Percentiles rank a stretch among this genome's conserved stretches.
Evolutionary conservation across 2,888 invertebrate species (phyloP).

Genomic region (Galeruca laticollis): DNA sequence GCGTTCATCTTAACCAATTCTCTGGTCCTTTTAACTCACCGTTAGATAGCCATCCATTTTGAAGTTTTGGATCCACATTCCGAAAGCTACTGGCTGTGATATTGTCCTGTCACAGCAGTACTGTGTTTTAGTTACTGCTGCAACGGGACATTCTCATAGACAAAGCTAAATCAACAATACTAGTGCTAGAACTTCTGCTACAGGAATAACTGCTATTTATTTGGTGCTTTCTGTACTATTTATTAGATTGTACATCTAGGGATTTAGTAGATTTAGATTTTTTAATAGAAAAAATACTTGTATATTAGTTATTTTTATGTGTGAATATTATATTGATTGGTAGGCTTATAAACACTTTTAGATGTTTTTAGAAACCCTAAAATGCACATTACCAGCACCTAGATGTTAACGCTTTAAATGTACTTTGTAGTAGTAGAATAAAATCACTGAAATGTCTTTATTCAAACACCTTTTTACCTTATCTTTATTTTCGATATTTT

Average conservation of each 20-base stretch:
- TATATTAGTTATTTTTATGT: slow-evolving; percentile 28
- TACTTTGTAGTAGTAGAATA: slow-evolving; percentile 52
- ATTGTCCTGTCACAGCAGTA: slow-evolving; percentile 99
- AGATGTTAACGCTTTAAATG: slow-evolving; percentile 47
- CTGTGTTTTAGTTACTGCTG: slow-evolving; percentile 86
- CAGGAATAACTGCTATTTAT: slow-evolving; percentile 17
- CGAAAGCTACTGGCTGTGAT: slow-evolving; percentile 74
- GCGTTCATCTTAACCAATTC: slow-evolving; percentile 34
- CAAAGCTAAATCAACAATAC: slow-evolving; percentile 49
- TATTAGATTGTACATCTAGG: slow-evolving; percentile 22
- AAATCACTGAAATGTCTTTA: slow-evolving; percentile 36
- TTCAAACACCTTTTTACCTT: slow-evolving; percentile 18
- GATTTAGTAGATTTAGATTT: slow-evolving; percentile 28
- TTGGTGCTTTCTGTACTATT: slow-evolving; percentile 27
- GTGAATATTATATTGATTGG: slow-evolving; percentile 49
- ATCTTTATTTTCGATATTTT: slow-evolving; percentile 22
- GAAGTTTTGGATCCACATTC: slow-evolving; percentile 46
- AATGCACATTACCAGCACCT: slow-evolving; percentile 37
- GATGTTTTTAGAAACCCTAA: slow-evolving; percentile 34
- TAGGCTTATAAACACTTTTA: slow-evolving; percentile 32
- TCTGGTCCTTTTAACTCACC: slow-evolving; percentile 47
- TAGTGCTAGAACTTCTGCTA: slow-evolving; percentile 17
- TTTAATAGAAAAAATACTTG: slow-evolving; percentile 17
- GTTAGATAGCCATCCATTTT: slow-evolving; percentile 65
- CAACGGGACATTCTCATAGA: slow-evolving; percentile 89